Evolutionary conservation across 2,888 invertebrate species (phyloP).

Genomic region (Parnassius glacialis): DNA sequence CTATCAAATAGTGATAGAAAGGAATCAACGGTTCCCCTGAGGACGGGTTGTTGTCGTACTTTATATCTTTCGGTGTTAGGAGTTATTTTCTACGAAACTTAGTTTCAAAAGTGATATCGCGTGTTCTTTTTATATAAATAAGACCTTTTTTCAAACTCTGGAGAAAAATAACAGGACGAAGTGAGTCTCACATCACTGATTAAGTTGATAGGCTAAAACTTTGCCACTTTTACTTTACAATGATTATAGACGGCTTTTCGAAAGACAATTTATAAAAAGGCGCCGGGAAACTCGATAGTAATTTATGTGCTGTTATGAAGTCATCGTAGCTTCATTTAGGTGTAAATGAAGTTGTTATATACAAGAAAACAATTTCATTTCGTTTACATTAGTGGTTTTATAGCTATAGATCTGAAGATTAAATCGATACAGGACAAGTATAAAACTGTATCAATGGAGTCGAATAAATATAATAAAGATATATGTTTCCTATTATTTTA

Average conservation of each 20-base stretch:
- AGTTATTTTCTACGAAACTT: slow-evolving; percentile 17
- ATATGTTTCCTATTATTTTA: background rate
- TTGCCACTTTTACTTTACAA: slow-evolving; percentile 10
- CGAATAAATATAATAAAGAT: too few species aligned
- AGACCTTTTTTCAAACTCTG: slow-evolving; percentile 7
- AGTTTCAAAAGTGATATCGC: slow-evolving; percentile 19
- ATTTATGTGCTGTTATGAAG: slow-evolving; percentile 21
- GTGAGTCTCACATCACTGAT: slow-evolving; percentile 10
- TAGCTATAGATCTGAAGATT: background rate
- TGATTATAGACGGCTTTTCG: slow-evolving; percentile 15
- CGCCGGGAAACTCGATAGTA: slow-evolving; percentile 16
- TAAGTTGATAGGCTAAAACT: slow-evolving; percentile 15
- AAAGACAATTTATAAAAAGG: slow-evolving; percentile 21
- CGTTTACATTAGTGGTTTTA: background rate
- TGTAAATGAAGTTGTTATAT: slow-evolving; percentile 2
- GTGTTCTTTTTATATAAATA: slow-evolving; percentile 10
- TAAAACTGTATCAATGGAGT: too few species aligned
- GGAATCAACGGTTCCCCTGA: slow-evolving; percentile 19
- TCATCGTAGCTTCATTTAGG: slow-evolving; percentile 1
- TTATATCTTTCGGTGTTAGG: slow-evolving; percentile 17
- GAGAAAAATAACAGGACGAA: slow-evolving; percentile 10
- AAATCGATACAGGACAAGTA: too few species aligned
- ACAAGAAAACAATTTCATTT: slow-evolving; percentile 2
- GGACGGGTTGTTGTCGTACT: slow-evolving; percentile 18
- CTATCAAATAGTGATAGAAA: slow-evolving; percentile 26